Evolutionary conservation across 2,113 vertebrate species (phyloP), one percentile per base, ranked within the genome.

Genomic region (Chamaetylas fuelleborni): DNA sequence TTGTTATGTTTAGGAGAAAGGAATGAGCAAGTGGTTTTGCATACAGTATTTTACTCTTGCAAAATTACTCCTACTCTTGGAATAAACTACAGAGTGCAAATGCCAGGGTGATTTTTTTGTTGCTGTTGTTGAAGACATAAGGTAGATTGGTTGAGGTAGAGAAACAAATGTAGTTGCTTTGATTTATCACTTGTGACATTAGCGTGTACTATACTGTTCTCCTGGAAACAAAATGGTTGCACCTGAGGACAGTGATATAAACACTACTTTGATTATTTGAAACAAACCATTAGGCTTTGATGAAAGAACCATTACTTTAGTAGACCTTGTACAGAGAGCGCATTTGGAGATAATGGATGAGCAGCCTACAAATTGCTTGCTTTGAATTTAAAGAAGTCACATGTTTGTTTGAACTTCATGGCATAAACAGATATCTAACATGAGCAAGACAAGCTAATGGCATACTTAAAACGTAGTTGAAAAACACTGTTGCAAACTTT

Each of bases 231-330:
- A 97, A 98, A 97, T 98, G 96, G 97, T 97, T 98, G 97, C 97
- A 98, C 97, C 97, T 96, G 95, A 98, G 97, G 97, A 98, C 96
- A 98, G 92, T 97, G 97, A 97, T 98, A 97, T 97, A 98, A 98
- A 98, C 96, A 97, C 86, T 94, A 92, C 97, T 98, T 98, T 98
- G 97, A 98, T 98, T 97, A 98, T 98, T 98, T 98, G 97, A 98
- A 98, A 98, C 96, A 98, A 98, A 98, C 97, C 97, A 97, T 98
- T 98, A 98, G 97, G 96, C 96, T 98, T 97, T 98, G 97, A 97
- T 97, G 97, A 98, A 98, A 97, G 97, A 97, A 97, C 96, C 97
- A 95, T 97, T 97, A 96, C 97, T 96, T 93, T 91, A 93, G 97
- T 95, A 95, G 92, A 94, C 97, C 93, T 95, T 96, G 88, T 90